Base-by-base conservation (phyloP, 2,888 invertebrate genomes). In the Camponotus fellah region DNA sequence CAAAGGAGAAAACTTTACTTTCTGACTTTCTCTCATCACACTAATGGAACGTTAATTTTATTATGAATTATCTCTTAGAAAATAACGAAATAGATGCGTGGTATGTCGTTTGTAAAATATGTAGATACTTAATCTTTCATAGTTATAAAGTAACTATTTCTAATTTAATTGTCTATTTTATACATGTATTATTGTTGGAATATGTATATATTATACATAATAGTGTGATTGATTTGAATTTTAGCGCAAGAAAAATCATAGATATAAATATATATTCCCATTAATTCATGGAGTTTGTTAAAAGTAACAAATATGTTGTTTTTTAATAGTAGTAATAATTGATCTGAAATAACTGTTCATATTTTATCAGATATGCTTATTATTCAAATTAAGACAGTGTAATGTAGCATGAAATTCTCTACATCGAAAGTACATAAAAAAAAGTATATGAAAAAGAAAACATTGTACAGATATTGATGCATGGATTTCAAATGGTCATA, bases 401-500 rank as follows among this genome's bases (percentile, higher is more conserved):
- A 88, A 85, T 83, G 26, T 86, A 87, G 90, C 90, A 90, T 89
- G 88, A 86, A 53, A 88, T 88, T 76, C 40, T 60, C 83, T 85
- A 86, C 85, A 89, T 88, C 84, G 89, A 88, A 60, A 77, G 86
- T 81, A 74, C 53, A 83, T 62, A 65, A 34, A 72, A 34, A 34
- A 88, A 26, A 26, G 26, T 26, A 26, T 26, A 26, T 26, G 26
- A 26, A 64, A 82, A 76, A 74, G 53, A 49, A 77, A 32, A 86
- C 60, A 86, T 85, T 90, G 90, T 90, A 89, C 85, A 86, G 83
- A 89, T 26, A 26, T 85, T 87, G 88, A 81, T 90, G 90, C 90
- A 90, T 90, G 90, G 85, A 89, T 89, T 90, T 90, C 77, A 84
- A 86, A 85, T 86, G 90, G 86, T 87, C 86, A 84, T 53, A n/a